phyloP scores from a whole-genome alignment of 1,140 invertebrate species.

The Globodera rostochiensis region DNA sequence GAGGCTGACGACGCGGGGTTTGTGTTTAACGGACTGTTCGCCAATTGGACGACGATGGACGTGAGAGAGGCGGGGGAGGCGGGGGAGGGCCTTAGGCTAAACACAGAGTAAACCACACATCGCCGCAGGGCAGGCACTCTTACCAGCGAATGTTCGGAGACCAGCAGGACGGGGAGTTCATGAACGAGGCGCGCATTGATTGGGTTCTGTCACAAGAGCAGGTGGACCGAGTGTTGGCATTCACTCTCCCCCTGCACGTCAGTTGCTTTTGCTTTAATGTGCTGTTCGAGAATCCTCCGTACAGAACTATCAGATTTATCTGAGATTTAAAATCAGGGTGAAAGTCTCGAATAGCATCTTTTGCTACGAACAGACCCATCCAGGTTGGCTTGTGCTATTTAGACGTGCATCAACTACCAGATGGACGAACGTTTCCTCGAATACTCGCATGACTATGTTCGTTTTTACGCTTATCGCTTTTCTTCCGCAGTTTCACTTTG shows the following conservation, averaged over 20 bases:
- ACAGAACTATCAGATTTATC: conserved; percentile 4
- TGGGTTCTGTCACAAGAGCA: conserved; percentile 51
- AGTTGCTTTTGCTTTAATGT: background rate
- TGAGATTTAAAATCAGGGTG: conserved; percentile 23
- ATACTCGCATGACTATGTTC: conserved; percentile 58
- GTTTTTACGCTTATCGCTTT: conserved; percentile 1
- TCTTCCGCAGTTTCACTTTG: background rate
- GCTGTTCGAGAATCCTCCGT: too few relatives aligned
- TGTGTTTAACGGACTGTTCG: conserved; percentile 55
- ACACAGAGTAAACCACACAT: background rate
- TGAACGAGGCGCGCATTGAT: conserved; percentile 59
- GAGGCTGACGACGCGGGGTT: conserved; percentile 50
- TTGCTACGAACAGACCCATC: background rate
- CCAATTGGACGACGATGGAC: conserved; percentile 56
- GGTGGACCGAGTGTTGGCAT: conserved; percentile 49
- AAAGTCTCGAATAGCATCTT: too few relatives aligned
- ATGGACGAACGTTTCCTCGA: conserved; percentile 59
- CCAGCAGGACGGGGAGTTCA: conserved; percentile 53
- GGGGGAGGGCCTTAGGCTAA: background rate
- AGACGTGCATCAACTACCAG: conserved; percentile 51
- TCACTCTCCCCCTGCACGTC: conserved; percentile 40
- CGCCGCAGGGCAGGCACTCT: conserved; percentile 43
- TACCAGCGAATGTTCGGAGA: conserved; percentile 52
- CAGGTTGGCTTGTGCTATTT: background rate
- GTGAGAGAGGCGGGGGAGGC: conserved; percentile 19